Evolutionary conservation across 2,113 vertebrate genomes (phyloP).

Genomic region (Rhegmatorhina hoffmannsi): DNA sequence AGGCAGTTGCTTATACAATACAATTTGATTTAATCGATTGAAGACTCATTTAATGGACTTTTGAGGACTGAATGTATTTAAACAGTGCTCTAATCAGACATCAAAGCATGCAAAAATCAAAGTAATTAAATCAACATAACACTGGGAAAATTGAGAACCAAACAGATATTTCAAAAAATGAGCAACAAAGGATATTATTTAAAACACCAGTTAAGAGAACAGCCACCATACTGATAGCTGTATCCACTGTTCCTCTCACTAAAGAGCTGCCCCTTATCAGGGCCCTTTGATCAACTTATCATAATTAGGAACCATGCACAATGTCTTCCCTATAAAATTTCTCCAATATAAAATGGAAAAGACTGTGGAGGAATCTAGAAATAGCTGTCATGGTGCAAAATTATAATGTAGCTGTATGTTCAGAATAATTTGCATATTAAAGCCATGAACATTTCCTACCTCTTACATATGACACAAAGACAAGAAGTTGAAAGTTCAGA

Average conservation of each 20-base stretch:
- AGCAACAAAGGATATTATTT: background rate
- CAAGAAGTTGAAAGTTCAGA: background rate
- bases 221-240: background rate
- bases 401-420: background rate
- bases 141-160: conserved; percentile 8
- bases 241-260: background rate
- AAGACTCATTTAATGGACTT: conserved; percentile 51
- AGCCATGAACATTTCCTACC: background rate
- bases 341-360: background rate
- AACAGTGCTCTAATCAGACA: conserved; percentile 44
- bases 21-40: conserved; percentile 61
- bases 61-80: conserved; percentile 34
- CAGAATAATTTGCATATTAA: background rate
- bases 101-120: conserved; percentile 58
- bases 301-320: background rate
- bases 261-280: background rate
- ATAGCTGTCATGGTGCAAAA: background rate
- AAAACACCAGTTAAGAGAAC: background rate
- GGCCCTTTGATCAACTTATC: background rate
- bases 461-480: background rate
- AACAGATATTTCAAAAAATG: background rate
- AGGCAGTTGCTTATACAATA: conserved; percentile 40
- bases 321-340: background rate
- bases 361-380: background rate
- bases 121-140: conserved; percentile 38